Base-by-base conservation (phyloP, 2,113 vertebrate species). In the Brachypodius melanocephalos region DNA sequence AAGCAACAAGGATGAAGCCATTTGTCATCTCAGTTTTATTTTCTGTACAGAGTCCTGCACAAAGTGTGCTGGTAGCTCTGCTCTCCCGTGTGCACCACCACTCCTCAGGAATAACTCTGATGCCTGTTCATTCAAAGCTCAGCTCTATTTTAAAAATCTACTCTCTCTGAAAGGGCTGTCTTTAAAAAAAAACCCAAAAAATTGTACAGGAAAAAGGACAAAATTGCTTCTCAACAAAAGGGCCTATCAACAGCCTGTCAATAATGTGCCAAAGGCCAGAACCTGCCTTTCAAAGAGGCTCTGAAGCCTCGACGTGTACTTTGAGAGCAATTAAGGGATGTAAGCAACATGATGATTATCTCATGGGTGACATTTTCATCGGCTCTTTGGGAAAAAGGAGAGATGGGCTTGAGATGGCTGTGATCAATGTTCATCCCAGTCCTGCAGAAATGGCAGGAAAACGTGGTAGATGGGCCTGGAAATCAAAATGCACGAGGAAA, bases 241-340 rank as follows among this genome's bases (percentile, higher is more conserved):
- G 38, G 63, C 75, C 91, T 88, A 96, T 97, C 95, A 97, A 71
- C 67, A 92, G 85, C 89, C 95, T 90, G 91, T 97, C 96, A 97
- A 97, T 96, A 97, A 97, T 22, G 63, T 96, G 94, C 91, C 96
- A 96, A 97, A 95, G 97, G 95, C 96, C 96, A 96, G 94, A 95
- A 96, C 92, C 79, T 84, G 93, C 89, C 78, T 93, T 81, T 93
- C 94, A 96, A 59, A 96, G 92, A 92, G 94, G 71, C 88, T 86
- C 93, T 62, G 91, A 87, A 86, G 90, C 78, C 71, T 63, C 7
- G 0, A 29, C 12, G 18, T 68, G 82, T 87, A 68, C 93, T 97
- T 93, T 82, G 61, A 94, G 94, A 95, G 95, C 97, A 97, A 97
- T 97, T 97, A 96, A 95, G 92, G 89, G 75, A 92, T 52, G 74